A percentile compares a stretch with the other conserved stretches of the same genome.
Evolutionary conservation across 1,140 invertebrate genomes (phyloP).

Genomic region (Nymphalis io): DNA sequence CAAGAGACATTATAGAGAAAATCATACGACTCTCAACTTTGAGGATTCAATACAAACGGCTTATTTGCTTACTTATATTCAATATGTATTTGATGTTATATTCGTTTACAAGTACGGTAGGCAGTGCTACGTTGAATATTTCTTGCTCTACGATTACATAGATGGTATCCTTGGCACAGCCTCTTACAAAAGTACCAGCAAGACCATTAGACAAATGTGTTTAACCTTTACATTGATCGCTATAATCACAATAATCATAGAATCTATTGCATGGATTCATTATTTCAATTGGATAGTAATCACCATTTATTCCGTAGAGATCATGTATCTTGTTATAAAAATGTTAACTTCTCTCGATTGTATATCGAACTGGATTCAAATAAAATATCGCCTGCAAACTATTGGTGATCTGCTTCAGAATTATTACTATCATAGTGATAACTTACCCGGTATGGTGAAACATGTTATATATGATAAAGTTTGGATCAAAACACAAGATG

Average conservation of each 20-base stretch:
- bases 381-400: slow-evolving; percentile 12
- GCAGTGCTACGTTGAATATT: slow-evolving; percentile 27
- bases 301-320: slow-evolving; percentile 6
- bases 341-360: slow-evolving; percentile 4
- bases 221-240: slow-evolving; percentile 4
- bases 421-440: not conserved
- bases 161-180: slow-evolving; percentile 36
- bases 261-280: not conserved
- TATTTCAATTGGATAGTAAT: not conserved
- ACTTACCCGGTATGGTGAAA: not conserved
- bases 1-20: slow-evolving; percentile 7
- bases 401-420: slow-evolving; percentile 10
- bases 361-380: slow-evolving; percentile 12
- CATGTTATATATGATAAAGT: not conserved
- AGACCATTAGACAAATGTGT: slow-evolving; percentile 6
- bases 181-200: slow-evolving; percentile 27
- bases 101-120: slow-evolving; percentile 33
- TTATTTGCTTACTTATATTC: slow-evolving; percentile 33
- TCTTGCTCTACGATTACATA: slow-evolving; percentile 36
- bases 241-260: not conserved
- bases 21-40: slow-evolving; percentile 1
- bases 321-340: slow-evolving; percentile 2
- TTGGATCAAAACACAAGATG: not conserved
- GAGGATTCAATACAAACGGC: slow-evolving; percentile 26
- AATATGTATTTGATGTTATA: slow-evolving; percentile 35